Evolutionary conservation across 2,888 invertebrate species (phyloP), one percentile per base, ranked within the genome.

Genomic region (Limnephilus marmoratus): DNA sequence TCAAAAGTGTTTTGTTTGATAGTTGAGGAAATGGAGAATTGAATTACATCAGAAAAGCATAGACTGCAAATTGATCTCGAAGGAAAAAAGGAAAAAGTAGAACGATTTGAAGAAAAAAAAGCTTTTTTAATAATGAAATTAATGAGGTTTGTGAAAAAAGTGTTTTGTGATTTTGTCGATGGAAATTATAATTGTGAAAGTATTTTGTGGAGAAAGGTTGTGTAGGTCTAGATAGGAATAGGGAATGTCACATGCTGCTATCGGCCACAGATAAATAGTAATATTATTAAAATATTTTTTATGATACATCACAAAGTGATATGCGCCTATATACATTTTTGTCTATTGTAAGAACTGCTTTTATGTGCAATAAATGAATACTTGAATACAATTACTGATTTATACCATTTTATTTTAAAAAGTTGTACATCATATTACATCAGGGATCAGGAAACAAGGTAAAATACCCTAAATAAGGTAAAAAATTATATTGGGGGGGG

Each of bases 231-330:
- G n/a, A n/a, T n/a, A n/a, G 87, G 80, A 45, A 41, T 49, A 83
- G 29, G 82, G 91, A 81, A 87, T 53, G 82, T 91, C 89, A 93
- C 90, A 90, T 88, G 93, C 91, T 85, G 90, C 91, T 90, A 90
- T 93, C 93, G 93, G 93, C 92, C 93, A 91, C 91, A 86, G 90
- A 92, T 91, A 92, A 86, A 85, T 85, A 68, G 9, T 91, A 89
- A 91, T 45, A 45, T 90, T 83, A 85, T 68, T 90, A 90, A 92
- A 89, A 93, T 93, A 93, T 93, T 93, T 93, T 93, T 93, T 93
- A 93, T 93, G 93, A 93, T 93, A 92, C 91, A 93, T 93, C 93
- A 93, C 93, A 92, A 93, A 93, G 93, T 93, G 93, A 93, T 93
- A 93, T 93, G 93, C 93, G 93, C 93, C 93, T 93, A 93, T 93